Base-by-base conservation (phyloP, 2,888 invertebrate genomes). In the Anthophora plumipes region DNA sequence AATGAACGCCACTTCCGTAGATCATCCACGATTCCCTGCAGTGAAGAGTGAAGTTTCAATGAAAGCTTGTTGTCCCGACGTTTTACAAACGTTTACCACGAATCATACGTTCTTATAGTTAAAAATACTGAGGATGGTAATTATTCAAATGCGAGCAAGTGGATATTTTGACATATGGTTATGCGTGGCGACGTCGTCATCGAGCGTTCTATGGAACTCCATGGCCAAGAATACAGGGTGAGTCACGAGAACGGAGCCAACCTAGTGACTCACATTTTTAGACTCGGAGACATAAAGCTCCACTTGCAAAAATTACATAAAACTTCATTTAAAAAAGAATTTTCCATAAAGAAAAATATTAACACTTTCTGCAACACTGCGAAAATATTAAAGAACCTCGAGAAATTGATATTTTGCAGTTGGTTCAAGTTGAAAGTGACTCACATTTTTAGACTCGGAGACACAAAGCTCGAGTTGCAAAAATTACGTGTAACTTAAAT, bases 91-190 rank as follows among this genome's bases (percentile, higher is more conserved):
- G 74, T 31, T 74, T 83, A 54, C 71, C 46, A 43, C 61, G 75
- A 69, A 78, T 69, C 14, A 52, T 39, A 20, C 41, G 43, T 54
- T 57, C 31, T 37, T 25, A 12, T 37, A 17, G 73, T 71, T 73
- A 72, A 77, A 80, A 80, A 80, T 80, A 71, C 37, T 50, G 50
- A 0, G 54, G 67, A 74, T 43, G 55, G 68, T 50, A 72, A 77
- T 84, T 74, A 83, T 77, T 80, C 77, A 77, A 57, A 55, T 41
- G 64, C 69, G 64, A 57, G 70, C 71, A 60, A 74, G 67, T 54
- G 55, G 59, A 70, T 80, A 83, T 84, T 83, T 83, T 68, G 77
- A 77, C 83, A 71, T n/a, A n/a, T 22, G 54, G 69, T 72, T 43
- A 61, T 61, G 41, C 46, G 48, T n/a, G 41, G 9, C 31, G 25